phyloP scores from a whole-genome alignment of 2,888 invertebrate species.

The Ormyrus thymus region DNA sequence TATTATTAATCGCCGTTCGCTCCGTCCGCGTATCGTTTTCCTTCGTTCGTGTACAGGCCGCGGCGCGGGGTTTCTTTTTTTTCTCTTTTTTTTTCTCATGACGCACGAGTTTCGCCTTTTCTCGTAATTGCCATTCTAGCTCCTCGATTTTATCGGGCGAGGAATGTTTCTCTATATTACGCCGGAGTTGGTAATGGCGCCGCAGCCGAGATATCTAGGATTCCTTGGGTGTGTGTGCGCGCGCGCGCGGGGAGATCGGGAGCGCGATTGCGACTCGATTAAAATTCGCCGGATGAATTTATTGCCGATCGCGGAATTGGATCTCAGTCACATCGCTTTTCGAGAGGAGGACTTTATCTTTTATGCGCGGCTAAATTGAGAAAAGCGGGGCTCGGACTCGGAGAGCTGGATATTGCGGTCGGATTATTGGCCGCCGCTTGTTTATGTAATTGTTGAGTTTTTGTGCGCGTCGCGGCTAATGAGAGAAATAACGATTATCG shows the following conservation, averaged over 20 bases:
- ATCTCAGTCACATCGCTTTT: too few species aligned
- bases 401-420: too few species aligned
- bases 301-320: constrained; percentile 29
- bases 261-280: constrained; percentile 41
- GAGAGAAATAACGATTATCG: too few species aligned
- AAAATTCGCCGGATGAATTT: constrained; percentile 42
- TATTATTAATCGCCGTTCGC: too few species aligned
- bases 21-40: constrained; percentile 14
- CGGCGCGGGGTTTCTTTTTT: too few species aligned
- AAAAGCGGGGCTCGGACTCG: too few species aligned
- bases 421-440: too few species aligned
- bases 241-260: constrained; percentile 25
- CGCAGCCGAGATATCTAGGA: constrained; percentile 10
- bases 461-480: too few species aligned
- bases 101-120: constrained; percentile 45
- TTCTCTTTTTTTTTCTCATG: constrained; percentile 32
- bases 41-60: not conserved
- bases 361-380: too few species aligned
- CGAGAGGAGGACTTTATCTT: too few species aligned
- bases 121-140: constrained; percentile 48
- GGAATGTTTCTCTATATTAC: constrained; percentile 23
- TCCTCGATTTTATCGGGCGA: constrained; percentile 49
- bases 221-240: not conserved
- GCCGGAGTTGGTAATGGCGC: constrained; percentile 15
- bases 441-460: too few species aligned